Evolutionary conservation across 2,888 invertebrate genomes (phyloP), one percentile per base, ranked within the genome.

Genomic region (Idaea dimidiata): DNA sequence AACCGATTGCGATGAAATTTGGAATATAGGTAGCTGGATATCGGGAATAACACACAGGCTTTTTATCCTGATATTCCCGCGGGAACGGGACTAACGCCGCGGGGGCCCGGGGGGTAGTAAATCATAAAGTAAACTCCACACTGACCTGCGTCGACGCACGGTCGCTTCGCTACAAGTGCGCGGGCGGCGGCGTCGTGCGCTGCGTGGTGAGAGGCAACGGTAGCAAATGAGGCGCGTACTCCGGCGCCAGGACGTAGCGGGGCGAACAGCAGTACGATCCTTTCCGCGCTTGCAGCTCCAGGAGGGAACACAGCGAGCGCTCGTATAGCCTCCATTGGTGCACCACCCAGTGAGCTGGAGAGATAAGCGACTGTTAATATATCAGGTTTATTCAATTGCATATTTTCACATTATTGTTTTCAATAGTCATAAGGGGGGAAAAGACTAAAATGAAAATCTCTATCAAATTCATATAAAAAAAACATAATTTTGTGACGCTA

Each of bases 291-390:
- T 89, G 88, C 71, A 86, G 81, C 82, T 89, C 90, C 72, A 91
- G 83, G 68, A 90, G 81, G 62, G 90, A 89, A 76, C 83, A 89
- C 65, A 91, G 82, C 65, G 91, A 90, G 71, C 87, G 87, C 85
- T 91, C 88, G 87, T 91, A 91, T 72, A 88, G 64, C 79, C 89
- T 87, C 90, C 90, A 91, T 72, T 91, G 91, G 74, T 88, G 87
- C 57, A 89, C 83, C 84, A 90, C 86, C 88, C 88, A 90, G 72
- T 86, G 82, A 64, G 90, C 91, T 91, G 88, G 1, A 76, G 74
- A 17, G 7, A 32, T 14, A 18, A 53, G 53, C n/a, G 6, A 4
- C 24, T 24, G n/a, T n/a, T n/a, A n/a, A n/a, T n/a, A n/a, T n/a
- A n/a, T n/a, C n/a, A n/a, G n/a, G n/a, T n/a, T n/a, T n/a, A n/a